Conservation (phyloP, 2,113 vertebrate genomes). For the Ictalurus punctatus region DNA sequence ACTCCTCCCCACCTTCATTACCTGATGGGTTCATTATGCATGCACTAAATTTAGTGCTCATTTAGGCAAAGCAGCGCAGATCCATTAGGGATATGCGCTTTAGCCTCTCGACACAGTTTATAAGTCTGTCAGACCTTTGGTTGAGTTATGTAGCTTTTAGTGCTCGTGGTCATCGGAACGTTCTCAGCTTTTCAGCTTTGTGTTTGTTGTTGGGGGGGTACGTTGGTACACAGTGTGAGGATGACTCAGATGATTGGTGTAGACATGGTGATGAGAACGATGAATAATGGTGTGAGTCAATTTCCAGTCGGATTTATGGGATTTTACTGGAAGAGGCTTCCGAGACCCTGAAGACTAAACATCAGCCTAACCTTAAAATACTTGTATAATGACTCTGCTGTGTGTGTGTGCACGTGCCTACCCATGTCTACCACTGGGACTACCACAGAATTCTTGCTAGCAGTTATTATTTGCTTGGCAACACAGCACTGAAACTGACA, state of each 20-base stretch:
- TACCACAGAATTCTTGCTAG: not conserved
- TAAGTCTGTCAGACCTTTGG: not conserved
- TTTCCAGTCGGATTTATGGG: slow-evolving; percentile 27
- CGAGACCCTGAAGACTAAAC: slow-evolving; percentile 25
- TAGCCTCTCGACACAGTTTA: not conserved
- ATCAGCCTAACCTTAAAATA: slow-evolving; percentile 30
- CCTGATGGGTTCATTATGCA: slow-evolving; percentile 24
- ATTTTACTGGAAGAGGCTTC: slow-evolving; percentile 14
- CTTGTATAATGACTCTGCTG: not conserved
- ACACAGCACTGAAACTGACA: too few relatives aligned
- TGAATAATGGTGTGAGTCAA: slow-evolving; percentile 11
- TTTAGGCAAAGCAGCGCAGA: not conserved
- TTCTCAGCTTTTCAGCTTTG: not conserved
- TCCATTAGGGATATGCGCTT: slow-evolving; percentile 31
- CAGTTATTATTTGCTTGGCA: not conserved
- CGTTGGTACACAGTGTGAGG: not conserved
- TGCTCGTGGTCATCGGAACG: not conserved
- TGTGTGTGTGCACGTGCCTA: not conserved
- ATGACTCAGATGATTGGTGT: not conserved
- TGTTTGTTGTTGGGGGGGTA: not conserved
- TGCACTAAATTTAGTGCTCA: not conserved
- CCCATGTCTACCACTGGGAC: not conserved
- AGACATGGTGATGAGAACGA: not conserved
- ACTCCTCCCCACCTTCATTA: slow-evolving; percentile 1
- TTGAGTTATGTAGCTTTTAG: slow-evolving; percentile 4